Percentiles rank a stretch among this genome's conserved stretches.
phyloP scores from a whole-genome alignment of 2,797 vertebrate genomes.

The Malurus splendens region DNA sequence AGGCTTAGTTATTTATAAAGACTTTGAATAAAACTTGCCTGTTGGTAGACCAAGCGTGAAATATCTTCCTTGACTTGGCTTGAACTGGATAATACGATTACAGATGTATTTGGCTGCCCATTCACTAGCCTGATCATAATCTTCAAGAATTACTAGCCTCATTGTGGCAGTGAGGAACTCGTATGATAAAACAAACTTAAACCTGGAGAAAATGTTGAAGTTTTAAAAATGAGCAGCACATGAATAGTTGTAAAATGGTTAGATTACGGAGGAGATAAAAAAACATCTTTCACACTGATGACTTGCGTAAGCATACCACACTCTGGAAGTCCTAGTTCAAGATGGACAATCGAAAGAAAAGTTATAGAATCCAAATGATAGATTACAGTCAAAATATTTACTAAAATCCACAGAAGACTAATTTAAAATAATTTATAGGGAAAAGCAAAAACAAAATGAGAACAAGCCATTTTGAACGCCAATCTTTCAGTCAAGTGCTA shows the following conservation, averaged over 20 bases:
- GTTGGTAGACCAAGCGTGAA: slow-evolving; percentile 80
- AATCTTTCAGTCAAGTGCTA: not conserved
- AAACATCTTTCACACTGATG: not conserved
- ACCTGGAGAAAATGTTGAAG: slow-evolving; percentile 16
- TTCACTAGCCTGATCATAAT: slow-evolving; percentile 92
- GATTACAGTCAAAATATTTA: not conserved
- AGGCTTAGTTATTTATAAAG: not conserved
- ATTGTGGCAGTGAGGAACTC: slow-evolving; percentile 48
- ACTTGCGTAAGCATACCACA: not conserved
- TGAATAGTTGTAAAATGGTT: not conserved
- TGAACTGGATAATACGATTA: slow-evolving; percentile 82
- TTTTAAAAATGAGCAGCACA: not conserved
- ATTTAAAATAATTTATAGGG: not conserved
- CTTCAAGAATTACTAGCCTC: slow-evolving; percentile 87
- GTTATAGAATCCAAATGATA: not conserved
- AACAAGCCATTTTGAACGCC: not conserved
- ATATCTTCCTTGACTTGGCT: slow-evolving; percentile 73
- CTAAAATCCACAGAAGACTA: not conserved
- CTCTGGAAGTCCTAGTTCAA: not conserved
- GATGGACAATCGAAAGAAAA: not conserved
- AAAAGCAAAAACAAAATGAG: not conserved
- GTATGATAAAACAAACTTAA: not conserved
- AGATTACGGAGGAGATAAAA: not conserved
- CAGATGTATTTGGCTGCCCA: slow-evolving; percentile 98
- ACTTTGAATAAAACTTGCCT: slow-evolving; percentile 64